A percentile compares a stretch with the other conserved stretches of the same genome.
phyloP scores from a whole-genome alignment of 2,888 invertebrate genomes.

The Phortica okadai region DNA sequence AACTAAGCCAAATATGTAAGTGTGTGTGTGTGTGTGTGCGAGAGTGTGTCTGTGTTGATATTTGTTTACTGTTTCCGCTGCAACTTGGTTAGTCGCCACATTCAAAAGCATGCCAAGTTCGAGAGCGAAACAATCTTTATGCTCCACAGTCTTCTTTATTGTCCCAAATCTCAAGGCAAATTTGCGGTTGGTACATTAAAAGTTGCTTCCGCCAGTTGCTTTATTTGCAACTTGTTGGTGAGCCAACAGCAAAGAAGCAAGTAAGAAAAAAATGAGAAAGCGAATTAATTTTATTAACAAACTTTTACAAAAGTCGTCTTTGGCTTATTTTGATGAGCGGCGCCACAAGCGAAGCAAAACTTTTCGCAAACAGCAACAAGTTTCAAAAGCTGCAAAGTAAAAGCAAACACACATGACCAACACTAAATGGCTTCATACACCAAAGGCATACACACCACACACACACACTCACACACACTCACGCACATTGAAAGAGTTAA shows the following conservation, averaged over 20 bases:
- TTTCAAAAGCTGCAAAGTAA: not conserved
- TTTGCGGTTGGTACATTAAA: constrained; percentile 8
- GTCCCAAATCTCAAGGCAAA: constrained; percentile 6
- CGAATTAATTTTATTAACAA: constrained; percentile 26
- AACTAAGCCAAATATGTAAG: constrained; percentile 51
- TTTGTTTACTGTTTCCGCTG: constrained; percentile 44
- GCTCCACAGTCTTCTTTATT: not conserved
- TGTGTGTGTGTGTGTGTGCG: constrained; percentile 36
- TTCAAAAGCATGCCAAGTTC: constrained; percentile 1
- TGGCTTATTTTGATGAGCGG: constrained; percentile 21
- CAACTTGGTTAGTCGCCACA: constrained; percentile 55
- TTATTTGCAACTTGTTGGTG: constrained; percentile 67
- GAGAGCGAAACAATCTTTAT: not conserved
- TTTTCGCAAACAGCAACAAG: constrained; percentile 25
- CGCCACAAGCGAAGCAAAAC: constrained; percentile 3
- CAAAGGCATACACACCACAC: not conserved
- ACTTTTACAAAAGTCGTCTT: constrained; percentile 19
- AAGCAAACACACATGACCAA: not conserved
- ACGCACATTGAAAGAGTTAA: not conserved
- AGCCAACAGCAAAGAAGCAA: constrained; percentile 38
- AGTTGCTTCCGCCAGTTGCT: constrained; percentile 43
- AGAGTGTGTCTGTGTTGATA: constrained; percentile 33
- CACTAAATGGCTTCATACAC: too few species aligned
- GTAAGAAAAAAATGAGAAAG: constrained; percentile 2
- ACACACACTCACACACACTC: not conserved